Evolutionary conservation across 2,113 vertebrate genomes (phyloP).

Genomic region (Phalacrocorax brasilianus): DNA sequence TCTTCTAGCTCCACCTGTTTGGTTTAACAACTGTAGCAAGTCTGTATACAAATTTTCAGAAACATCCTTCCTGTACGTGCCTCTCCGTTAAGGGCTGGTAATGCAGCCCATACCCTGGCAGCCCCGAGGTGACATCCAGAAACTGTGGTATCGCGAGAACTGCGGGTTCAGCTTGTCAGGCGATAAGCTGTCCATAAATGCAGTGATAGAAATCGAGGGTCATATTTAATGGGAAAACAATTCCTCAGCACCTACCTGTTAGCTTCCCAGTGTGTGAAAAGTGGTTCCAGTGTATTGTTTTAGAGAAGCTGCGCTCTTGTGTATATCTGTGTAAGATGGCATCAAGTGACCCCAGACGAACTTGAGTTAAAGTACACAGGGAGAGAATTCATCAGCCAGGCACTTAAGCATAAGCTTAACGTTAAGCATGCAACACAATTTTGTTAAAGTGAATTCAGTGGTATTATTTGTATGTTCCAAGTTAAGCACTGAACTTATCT

Average conservation of each 20-base stretch:
- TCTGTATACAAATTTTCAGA: not conserved
- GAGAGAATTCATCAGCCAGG: not conserved
- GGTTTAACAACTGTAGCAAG: not conserved
- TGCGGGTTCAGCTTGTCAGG: not conserved
- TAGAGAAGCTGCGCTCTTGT: not conserved
- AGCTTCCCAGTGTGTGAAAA: not conserved
- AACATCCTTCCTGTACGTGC: not conserved
- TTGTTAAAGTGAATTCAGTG: not conserved
- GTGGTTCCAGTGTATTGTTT: not conserved
- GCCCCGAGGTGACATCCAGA: not conserved
- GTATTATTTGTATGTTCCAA: not conserved
- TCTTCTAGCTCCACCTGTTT: not conserved
- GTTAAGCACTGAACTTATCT: slow-evolving; percentile 21
- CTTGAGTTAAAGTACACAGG: not conserved
- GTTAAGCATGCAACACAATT: not conserved
- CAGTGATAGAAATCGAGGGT: not conserved
- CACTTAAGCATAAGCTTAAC: not conserved
- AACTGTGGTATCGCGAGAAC: not conserved
- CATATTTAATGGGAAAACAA: not conserved
- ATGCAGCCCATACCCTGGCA: not conserved
- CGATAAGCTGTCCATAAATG: not conserved
- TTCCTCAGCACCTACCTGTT: not conserved
- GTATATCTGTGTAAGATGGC: not conserved
- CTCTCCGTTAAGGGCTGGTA: not conserved
- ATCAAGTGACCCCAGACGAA: not conserved